phyloP scores from a whole-genome alignment of 1,140 invertebrate genomes.

The Drosophila orena region DNA sequence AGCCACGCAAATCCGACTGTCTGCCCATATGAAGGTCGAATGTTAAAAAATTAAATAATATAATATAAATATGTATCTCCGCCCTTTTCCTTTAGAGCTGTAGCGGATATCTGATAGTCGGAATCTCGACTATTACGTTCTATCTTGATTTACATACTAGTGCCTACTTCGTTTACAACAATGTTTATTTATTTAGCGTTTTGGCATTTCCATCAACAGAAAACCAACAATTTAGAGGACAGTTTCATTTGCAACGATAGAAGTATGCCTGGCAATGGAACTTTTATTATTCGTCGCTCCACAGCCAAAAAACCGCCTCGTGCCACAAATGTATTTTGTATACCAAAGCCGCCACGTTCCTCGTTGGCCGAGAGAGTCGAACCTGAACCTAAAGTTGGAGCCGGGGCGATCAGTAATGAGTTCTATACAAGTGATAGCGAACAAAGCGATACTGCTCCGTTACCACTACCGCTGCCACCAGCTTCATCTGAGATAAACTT shows the following conservation, averaged over 20 bases:
- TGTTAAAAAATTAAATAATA: too few relatives aligned
- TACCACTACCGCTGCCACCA: conserved; percentile 40
- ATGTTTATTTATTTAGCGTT: too few relatives aligned
- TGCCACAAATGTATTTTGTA: conserved; percentile 61
- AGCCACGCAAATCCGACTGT: too few relatives aligned
- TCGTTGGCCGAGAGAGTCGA: conserved; percentile 40
- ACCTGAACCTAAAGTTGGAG: conserved; percentile 16
- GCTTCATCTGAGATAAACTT: conserved; percentile 56
- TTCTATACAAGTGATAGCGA: conserved; percentile 73
- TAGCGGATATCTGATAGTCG: too few relatives aligned
- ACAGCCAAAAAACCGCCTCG: conserved; percentile 71
- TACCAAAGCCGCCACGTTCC: conserved; percentile 65
- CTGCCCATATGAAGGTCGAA: too few relatives aligned
- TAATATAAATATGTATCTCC: too few relatives aligned
- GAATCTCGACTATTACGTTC: too few relatives aligned
- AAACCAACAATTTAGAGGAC: conserved; percentile 30
- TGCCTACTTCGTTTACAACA: too few relatives aligned
- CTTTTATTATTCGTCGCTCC: conserved; percentile 74
- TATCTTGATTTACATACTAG: too few relatives aligned
- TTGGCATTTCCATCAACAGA: conserved; percentile 16
- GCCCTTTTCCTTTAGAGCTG: too few relatives aligned
- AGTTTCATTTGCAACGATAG: conserved; percentile 62
- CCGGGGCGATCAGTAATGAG: conserved; percentile 67
- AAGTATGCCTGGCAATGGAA: conserved; percentile 80
- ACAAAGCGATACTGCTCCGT: conserved; percentile 52